Evolutionary conservation across 1,140 invertebrate species (phyloP).

Genomic region (Agrypnia vestita): DNA sequence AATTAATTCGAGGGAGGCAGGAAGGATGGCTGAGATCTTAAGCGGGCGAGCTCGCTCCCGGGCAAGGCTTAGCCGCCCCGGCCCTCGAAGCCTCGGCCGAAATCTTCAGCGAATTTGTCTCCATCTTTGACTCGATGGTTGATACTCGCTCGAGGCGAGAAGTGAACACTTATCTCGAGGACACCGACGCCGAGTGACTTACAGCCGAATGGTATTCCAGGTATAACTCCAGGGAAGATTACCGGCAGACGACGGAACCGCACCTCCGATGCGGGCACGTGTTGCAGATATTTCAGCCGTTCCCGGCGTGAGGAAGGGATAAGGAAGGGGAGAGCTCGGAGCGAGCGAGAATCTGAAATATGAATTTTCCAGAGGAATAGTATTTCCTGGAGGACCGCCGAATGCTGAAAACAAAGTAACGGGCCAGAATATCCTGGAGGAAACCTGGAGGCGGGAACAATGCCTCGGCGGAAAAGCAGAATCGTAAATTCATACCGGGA

Average conservation of each 20-base stretch:
- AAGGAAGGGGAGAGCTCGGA: too few species aligned
- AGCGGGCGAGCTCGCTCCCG: not conserved
- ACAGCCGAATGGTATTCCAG: not conserved
- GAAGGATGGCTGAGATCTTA: not conserved
- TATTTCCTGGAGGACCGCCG: too few species aligned
- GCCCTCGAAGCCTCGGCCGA: not conserved
- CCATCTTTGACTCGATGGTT: not conserved
- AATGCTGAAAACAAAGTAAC: too few species aligned
- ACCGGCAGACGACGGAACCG: not conserved
- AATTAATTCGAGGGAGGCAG: slow-evolving; percentile 12
- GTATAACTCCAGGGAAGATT: not conserved
- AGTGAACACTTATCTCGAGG: too few species aligned
- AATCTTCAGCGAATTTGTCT: slow-evolving; percentile 1
- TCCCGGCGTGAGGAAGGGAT: too few species aligned
- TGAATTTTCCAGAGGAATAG: too few species aligned
- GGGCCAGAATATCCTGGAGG: too few species aligned
- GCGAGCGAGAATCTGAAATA: too few species aligned
- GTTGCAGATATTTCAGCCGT: not conserved
- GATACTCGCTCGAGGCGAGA: not conserved
- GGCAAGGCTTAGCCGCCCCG: not conserved
- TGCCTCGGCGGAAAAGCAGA: too few species aligned
- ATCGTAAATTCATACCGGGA: too few species aligned
- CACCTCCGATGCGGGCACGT: slow-evolving; percentile 1
- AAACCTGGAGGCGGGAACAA: too few species aligned
- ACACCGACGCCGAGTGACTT: too few species aligned